Evolutionary conservation across 2,113 vertebrate genomes (phyloP).

Genomic region (Delphinus delphis): DNA sequence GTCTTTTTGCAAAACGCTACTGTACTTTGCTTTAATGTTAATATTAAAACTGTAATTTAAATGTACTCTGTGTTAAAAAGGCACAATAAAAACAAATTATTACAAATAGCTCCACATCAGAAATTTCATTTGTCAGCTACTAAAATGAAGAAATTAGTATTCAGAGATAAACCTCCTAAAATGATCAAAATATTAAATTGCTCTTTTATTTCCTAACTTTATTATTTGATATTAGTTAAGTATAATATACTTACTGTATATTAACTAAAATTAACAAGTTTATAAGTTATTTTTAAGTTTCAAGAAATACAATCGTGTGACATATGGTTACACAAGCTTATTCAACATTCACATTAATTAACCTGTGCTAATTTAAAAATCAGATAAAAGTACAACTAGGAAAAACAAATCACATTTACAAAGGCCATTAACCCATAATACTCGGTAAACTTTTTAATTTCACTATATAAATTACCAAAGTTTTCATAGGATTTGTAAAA

Average conservation of each 20-base stretch:
- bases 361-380: background rate
- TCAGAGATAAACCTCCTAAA: background rate
- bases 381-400: background rate
- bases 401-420: background rate
- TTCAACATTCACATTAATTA: conserved; percentile 14
- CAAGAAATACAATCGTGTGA: background rate
- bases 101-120: background rate
- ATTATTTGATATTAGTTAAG: background rate
- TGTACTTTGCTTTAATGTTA: background rate
- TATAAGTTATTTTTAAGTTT: background rate
- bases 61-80: background rate
- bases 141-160: background rate
- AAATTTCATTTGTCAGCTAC: background rate
- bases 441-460: background rate
- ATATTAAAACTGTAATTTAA: background rate
- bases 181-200: background rate
- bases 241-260: background rate
- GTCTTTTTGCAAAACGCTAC: background rate
- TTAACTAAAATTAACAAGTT: background rate
- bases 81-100: background rate
- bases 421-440: background rate
- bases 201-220: background rate
- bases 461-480: background rate
- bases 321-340: background rate
- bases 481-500: background rate